These are phyloP conservation scores for Phania funesta DNA, from an alignment of 2,888 invertebrate species.

Conservation along the genomic window DNA sequence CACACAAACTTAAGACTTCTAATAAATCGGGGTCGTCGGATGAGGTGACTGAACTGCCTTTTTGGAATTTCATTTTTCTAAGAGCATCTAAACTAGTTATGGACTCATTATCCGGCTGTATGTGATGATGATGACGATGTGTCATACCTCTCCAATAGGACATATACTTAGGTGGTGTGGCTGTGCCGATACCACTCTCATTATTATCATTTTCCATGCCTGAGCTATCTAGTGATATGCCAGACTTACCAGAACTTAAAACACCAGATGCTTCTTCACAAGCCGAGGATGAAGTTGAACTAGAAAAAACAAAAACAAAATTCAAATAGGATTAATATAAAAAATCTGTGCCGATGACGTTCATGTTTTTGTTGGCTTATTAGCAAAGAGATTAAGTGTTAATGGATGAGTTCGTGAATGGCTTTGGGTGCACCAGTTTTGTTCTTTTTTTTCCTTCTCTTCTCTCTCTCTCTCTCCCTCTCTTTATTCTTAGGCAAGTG, in stretches of 20 bases:
- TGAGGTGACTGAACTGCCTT: constrained; percentile 77
- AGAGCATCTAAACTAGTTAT: constrained; percentile 77
- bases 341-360: neutral
- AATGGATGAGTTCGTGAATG: constrained; percentile 44
- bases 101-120: constrained; percentile 75
- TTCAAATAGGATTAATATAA: neutral
- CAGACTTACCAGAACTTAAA: constrained; percentile 79
- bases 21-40: constrained; percentile 79
- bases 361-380: constrained; percentile 29
- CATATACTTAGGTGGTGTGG: constrained; percentile 79
- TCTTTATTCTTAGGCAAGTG: constrained; percentile 42
- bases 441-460: neutral
- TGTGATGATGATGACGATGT: constrained; percentile 70
- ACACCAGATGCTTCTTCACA: constrained; percentile 79
- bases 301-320: constrained; percentile 55
- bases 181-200: constrained; percentile 79
- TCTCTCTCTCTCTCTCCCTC: neutral
- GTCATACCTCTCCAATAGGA: constrained; percentile 77
- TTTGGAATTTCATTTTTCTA: constrained; percentile 78
- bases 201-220: constrained; percentile 79
- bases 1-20: constrained; percentile 79
- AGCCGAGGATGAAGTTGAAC: constrained; percentile 80
- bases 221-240: constrained; percentile 79
- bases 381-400: constrained; percentile 47
- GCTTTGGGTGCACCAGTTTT: constrained; percentile 33